Base-by-base conservation (phyloP, 2,797 vertebrate species). In the Macropodus opercularis region DNA sequence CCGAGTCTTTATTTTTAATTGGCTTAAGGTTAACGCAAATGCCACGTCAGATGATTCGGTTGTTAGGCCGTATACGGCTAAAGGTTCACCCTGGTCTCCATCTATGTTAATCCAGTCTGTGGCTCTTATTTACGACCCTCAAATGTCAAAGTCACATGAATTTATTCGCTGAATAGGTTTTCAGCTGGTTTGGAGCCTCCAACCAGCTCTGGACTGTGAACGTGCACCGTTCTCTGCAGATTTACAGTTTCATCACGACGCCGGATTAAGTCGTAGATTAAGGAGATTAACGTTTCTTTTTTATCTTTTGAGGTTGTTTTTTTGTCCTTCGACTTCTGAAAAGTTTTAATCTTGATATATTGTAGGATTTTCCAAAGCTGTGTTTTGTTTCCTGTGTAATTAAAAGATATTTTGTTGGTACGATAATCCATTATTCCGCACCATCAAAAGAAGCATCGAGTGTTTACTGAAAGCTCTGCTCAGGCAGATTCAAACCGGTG, bases 1-100 rank as follows among this genome's bases (percentile, higher is more conserved):
- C 38, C n/a, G 1, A 23, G 64, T 69, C 64, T 69, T 81, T 76
- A 65, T 39, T 81, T 79, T 76, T 77, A 85, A 82, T 83, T 79
- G 62, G 61, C 50, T 9, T 56, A 35, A 71, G 71, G 76, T 74
- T 43, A 74, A 57, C 8, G 8, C 26, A 82, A 79, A 82, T 61
- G 74, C 48, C 71, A 71, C 19, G 42, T 67, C 72, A 29, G 52
- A 69, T 51, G 62, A 69, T 49, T 63, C 18, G 51, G 43, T 72
- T 47, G 50, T 69, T 59, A 3, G 2, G 5, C 42, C 4, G 29
- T 40, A 11, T 65, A 17, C 52, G 1, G 17, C 59, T 66, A 36
- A 69, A 58, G 47, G 71, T 74, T 73, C 65, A 62, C 17, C 41
- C 8, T 14, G 26, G 31, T 72, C 31, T 32, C 49, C 70, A 42